Base-by-base conservation (phyloP, 2,113 vertebrate genomes). In the Pristiophorus japonicus region DNA sequence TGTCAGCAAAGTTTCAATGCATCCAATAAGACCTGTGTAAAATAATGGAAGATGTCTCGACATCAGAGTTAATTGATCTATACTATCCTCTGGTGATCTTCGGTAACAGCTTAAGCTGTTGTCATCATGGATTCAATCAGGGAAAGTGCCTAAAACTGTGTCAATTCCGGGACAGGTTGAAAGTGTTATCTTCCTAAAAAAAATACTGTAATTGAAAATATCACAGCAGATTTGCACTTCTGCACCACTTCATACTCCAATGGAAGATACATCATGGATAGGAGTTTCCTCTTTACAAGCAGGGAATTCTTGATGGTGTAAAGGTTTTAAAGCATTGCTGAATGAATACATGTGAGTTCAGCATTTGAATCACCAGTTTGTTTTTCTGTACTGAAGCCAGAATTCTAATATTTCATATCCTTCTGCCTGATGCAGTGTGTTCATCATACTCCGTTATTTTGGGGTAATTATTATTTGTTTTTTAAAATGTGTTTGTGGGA, bases 131-230 rank as follows among this genome's bases (percentile, higher is more conserved):
- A 70, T 94, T 70, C 93, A 94, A 94, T 94, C 93, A 94, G 65
- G 45, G 42, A 30, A 70, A 67, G 65, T 67, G 38, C 20, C 42
- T 67, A 27, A 66, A 70, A 66, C 92, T 30, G 92, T 70, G 47
- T 67, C 38, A 94, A 94, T 94, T 67, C 22, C 22, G 67, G 42
- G 93, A 18, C 93, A 94, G n/a, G 66, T 47, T 94, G 93, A 73
- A 94, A 94, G 66, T 70, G 65, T 70, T 92, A 65, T 4, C 34
- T 63, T 92, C 88, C 6, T 42, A 92, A 92, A 87, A 24, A 94
- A 70, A 73, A 67, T 67, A 70, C 27, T 51, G 66, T 51, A 47
- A 94, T 70, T 94, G 93, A 47, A 70, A 70, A 94, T 47, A 70
- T 70, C 65, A 47, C 66, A 94, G 66, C 12, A 38, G 65, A 70